phyloP scores from a whole-genome alignment of 2,797 vertebrate species.

The Gymnopithys bicolor region DNA sequence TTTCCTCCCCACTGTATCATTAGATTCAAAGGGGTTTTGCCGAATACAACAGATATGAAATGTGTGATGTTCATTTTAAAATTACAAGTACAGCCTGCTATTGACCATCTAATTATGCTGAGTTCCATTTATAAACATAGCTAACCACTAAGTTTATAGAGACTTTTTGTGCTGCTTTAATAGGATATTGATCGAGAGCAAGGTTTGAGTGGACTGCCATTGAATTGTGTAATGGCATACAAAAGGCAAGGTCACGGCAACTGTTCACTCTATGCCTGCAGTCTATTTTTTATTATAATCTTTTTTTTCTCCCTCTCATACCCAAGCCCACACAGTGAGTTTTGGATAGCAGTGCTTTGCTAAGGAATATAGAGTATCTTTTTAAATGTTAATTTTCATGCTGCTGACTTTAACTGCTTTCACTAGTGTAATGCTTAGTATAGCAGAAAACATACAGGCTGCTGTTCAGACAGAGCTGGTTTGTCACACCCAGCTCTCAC shows the following conservation, averaged over 20 bases:
- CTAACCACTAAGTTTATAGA: slow-evolving; percentile 90
- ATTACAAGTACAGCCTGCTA: slow-evolving; percentile 83
- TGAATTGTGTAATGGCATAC: slow-evolving; percentile 95
- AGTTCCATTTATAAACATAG: slow-evolving; percentile 92
- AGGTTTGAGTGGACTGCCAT: slow-evolving; percentile 93
- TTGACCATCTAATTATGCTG: slow-evolving; percentile 91
- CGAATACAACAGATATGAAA: slow-evolving; percentile 72
- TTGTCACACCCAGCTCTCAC: not conserved
- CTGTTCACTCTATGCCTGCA: slow-evolving; percentile 73
- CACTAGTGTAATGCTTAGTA: slow-evolving; percentile 34
- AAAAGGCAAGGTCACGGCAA: slow-evolving; percentile 92
- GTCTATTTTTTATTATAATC: slow-evolving; percentile 79
- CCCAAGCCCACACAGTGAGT: slow-evolving; percentile 52
- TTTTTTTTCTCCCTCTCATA: slow-evolving; percentile 65
- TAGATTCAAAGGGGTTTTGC: slow-evolving; percentile 29
- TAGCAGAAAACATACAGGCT: slow-evolving; percentile 19
- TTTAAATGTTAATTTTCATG: slow-evolving; percentile 66
- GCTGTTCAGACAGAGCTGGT: not conserved
- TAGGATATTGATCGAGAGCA: slow-evolving; percentile 98
- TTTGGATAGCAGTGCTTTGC: slow-evolving; percentile 49
- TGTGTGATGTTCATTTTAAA: slow-evolving; percentile 82
- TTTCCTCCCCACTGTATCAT: slow-evolving; percentile 14
- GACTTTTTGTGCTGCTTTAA: slow-evolving; percentile 92
- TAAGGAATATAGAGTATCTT: slow-evolving; percentile 61
- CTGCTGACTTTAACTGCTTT: slow-evolving; percentile 50